phyloP scores from a whole-genome alignment of 2,888 invertebrate genomes.

The Rhagophthalmus giganteus region DNA sequence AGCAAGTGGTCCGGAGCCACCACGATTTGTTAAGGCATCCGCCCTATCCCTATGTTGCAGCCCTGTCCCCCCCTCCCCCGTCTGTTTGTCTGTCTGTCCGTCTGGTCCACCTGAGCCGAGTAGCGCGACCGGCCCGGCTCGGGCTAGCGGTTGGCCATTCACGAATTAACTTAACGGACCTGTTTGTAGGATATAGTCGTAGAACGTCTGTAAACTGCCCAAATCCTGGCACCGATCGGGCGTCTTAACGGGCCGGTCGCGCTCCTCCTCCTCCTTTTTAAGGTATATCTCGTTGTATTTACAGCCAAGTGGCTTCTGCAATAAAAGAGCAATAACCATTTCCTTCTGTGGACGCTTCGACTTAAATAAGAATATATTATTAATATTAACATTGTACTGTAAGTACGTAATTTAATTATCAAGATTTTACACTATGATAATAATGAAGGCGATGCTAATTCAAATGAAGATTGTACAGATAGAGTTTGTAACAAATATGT shows the following conservation, averaged over 20 bases:
- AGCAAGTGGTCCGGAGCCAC: slow-evolving; percentile 55
- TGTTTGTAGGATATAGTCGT: slow-evolving; percentile 5
- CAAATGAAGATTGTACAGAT: slow-evolving; percentile 59
- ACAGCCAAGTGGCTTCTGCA: slow-evolving; percentile 63
- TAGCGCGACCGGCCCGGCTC: slow-evolving; percentile 40
- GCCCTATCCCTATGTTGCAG: slow-evolving; percentile 54
- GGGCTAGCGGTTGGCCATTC: slow-evolving; percentile 24
- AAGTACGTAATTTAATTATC: slow-evolving; percentile 58
- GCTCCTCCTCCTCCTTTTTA: slow-evolving; percentile 55
- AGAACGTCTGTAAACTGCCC: slow-evolving; percentile 6
- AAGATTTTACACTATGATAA: slow-evolving; percentile 59
- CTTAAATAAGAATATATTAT: slow-evolving; percentile 56
- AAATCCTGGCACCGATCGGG: slow-evolving; percentile 2
- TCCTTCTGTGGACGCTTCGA: slow-evolving; percentile 60
- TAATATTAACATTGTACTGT: slow-evolving; percentile 54
- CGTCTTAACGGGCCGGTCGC: slow-evolving; percentile 8
- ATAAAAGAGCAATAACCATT: slow-evolving; percentile 62
- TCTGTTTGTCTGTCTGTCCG: too few species aligned
- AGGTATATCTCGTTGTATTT: slow-evolving; percentile 64
- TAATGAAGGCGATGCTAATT: slow-evolving; percentile 53
- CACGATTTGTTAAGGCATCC: slow-evolving; percentile 53
- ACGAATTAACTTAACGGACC: slow-evolving; percentile 7
- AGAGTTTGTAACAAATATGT: slow-evolving; percentile 57
- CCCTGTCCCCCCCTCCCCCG: too few species aligned
- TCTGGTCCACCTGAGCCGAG: slow-evolving; percentile 39